Evolutionary conservation across 2,888 invertebrate species (phyloP).

Genomic region (Camptogramma bilineatum): DNA sequence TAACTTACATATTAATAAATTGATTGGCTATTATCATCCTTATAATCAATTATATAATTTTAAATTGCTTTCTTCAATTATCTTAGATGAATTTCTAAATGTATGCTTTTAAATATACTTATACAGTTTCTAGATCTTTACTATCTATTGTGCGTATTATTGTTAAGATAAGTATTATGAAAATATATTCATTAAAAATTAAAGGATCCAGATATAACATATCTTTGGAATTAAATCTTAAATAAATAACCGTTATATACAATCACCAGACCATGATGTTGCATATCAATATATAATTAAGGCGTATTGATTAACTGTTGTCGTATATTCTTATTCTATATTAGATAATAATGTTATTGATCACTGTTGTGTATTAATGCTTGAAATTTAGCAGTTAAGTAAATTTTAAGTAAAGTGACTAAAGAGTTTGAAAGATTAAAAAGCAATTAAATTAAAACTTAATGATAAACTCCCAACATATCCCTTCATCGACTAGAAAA

Average conservation of each 20-base stretch:
- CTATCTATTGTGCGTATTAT: background rate
- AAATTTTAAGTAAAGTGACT: constrained; percentile 5
- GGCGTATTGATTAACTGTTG: constrained; percentile 58
- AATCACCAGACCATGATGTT: constrained; percentile 52
- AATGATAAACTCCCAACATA: too few species aligned
- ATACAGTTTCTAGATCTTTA: background rate
- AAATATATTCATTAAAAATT: constrained; percentile 5
- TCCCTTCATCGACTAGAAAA: too few species aligned
- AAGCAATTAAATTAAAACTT: too few species aligned
- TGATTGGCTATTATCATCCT: too few species aligned
- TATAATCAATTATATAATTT: too few species aligned
- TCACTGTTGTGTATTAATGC: constrained; percentile 49
- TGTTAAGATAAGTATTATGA: background rate
- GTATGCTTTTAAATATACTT: background rate
- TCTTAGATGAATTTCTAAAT: background rate
- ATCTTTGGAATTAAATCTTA: constrained; percentile 18
- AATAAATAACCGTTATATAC: constrained; percentile 12
- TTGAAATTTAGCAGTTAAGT: constrained; percentile 21
- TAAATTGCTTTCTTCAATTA: background rate
- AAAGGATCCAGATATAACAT: constrained; percentile 20
- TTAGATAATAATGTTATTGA: constrained; percentile 48
- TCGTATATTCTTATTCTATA: constrained; percentile 30
- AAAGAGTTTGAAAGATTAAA: background rate
- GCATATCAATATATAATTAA: constrained; percentile 72
- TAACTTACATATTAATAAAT: too few species aligned